These are phyloP conservation scores for Seriola rivoliana DNA, from an alignment of 2,113 vertebrate species.

Conservation along the genomic window DNA sequence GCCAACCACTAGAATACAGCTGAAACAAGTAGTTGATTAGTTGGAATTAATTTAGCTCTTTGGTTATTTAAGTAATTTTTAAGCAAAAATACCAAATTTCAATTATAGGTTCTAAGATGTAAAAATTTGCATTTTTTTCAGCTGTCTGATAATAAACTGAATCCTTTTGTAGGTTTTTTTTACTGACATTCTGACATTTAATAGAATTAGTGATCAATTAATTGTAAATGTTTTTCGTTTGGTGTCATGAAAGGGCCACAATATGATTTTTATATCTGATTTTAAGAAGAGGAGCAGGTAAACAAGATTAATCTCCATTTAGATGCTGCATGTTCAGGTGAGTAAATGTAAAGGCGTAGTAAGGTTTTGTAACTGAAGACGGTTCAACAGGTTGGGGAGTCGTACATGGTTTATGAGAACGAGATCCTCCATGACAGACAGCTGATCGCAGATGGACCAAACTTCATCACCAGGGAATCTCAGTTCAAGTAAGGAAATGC, in stretches of 20 bases:
- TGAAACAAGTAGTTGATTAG: neutral
- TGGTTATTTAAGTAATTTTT: too few relatives aligned
- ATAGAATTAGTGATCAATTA: too few relatives aligned
- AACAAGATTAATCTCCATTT: too few relatives aligned
- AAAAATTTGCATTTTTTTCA: too few relatives aligned
- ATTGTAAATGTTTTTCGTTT: too few relatives aligned
- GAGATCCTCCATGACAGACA: conserved; percentile 69
- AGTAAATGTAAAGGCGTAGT: neutral
- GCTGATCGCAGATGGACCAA: conserved; percentile 52
- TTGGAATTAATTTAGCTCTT: too few relatives aligned
- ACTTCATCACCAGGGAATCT: conserved; percentile 70
- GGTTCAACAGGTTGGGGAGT: conserved; percentile 54
- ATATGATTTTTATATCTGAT: too few relatives aligned
- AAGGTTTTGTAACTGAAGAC: neutral
- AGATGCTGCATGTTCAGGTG: neutral
- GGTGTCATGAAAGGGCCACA: too few relatives aligned
- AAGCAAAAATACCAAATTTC: neutral
- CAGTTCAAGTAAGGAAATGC: conserved; percentile 68
- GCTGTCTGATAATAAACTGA: too few relatives aligned
- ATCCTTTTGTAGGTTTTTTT: too few relatives aligned
- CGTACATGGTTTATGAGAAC: conserved; percentile 73
- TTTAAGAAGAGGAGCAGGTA: neutral
- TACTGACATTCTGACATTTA: too few relatives aligned
- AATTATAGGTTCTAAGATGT: neutral
- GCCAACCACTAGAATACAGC: neutral